Evolutionary conservation across 2,888 invertebrate genomes (phyloP).

Genomic region (Petrolisthes manimaculis): DNA sequence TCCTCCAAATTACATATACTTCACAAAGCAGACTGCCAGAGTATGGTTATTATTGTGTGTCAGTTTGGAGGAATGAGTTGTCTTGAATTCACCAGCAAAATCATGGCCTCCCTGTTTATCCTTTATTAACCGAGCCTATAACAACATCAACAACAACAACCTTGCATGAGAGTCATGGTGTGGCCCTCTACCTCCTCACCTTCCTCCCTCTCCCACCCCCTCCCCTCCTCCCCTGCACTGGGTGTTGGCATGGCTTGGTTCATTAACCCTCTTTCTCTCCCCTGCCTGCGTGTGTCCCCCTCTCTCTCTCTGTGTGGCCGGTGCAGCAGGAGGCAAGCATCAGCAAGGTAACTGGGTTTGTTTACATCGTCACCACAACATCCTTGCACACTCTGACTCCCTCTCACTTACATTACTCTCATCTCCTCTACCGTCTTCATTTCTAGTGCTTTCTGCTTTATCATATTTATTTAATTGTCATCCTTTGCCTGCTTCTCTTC

Average conservation of each 20-base stretch:
- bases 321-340: constrained; percentile 57
- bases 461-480: too few relatives aligned
- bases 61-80: too few relatives aligned
- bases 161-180: background rate
- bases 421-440: background rate
- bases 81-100: too few relatives aligned
- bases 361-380: background rate
- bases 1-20: too few relatives aligned
- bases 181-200: background rate
- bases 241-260: constrained; percentile 45
- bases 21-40: too few relatives aligned
- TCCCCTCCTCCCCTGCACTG: background rate
- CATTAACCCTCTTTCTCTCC: constrained; percentile 51
- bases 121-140: background rate
- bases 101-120: background rate
- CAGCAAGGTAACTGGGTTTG: constrained; percentile 55
- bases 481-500: too few relatives aligned
- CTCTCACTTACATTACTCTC: constrained; percentile 11
- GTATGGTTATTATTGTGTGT: too few relatives aligned
- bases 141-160: background rate
- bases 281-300: constrained; percentile 39
- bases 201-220: background rate
- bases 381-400: constrained; percentile 20
- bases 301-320: constrained; percentile 44
- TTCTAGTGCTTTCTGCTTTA: background rate